A percentile compares a stretch with the other conserved stretches of the same genome.
Conservation (phyloP, 2,113 vertebrate species). For the Paramormyrops kingsleyae region DNA sequence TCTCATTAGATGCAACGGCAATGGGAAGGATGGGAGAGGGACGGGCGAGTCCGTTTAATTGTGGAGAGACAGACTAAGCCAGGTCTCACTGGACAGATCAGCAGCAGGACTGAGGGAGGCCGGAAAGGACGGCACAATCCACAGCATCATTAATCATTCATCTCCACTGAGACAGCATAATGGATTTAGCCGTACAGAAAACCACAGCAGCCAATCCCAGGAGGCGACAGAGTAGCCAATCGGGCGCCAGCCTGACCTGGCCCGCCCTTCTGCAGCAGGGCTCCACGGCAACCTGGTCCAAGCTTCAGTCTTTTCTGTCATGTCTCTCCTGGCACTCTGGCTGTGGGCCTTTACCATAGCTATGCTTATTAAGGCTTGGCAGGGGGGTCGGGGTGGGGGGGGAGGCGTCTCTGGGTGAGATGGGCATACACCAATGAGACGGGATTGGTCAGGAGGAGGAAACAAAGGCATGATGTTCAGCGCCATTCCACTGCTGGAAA, state of each 20-base stretch:
- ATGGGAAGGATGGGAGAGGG: not conserved
- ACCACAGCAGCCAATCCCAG: not conserved
- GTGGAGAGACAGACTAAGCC: not conserved
- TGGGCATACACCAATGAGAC: not conserved
- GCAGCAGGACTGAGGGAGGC: not conserved
- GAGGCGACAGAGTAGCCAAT: not conserved
- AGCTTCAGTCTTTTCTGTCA: not conserved
- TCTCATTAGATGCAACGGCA: not conserved
- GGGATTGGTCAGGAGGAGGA: not conserved
- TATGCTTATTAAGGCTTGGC: not conserved
- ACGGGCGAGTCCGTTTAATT: not conserved
- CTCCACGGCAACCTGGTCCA: not conserved
- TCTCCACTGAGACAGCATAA: not conserved
- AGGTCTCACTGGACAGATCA: not conserved
- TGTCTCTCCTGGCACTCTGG: not conserved
- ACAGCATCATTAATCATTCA: conserved; percentile 16
- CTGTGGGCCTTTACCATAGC: not conserved
- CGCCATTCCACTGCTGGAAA: not conserved
- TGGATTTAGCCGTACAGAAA: not conserved
- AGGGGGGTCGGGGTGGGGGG: not conserved
- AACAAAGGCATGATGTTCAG: not conserved
- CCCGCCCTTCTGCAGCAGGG: not conserved
- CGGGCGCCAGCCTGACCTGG: not conserved
- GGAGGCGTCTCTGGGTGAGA: not conserved
- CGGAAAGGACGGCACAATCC: not conserved